phyloP scores from a whole-genome alignment of 2,888 invertebrate species.

The Heteromurus nitidus region DNA sequence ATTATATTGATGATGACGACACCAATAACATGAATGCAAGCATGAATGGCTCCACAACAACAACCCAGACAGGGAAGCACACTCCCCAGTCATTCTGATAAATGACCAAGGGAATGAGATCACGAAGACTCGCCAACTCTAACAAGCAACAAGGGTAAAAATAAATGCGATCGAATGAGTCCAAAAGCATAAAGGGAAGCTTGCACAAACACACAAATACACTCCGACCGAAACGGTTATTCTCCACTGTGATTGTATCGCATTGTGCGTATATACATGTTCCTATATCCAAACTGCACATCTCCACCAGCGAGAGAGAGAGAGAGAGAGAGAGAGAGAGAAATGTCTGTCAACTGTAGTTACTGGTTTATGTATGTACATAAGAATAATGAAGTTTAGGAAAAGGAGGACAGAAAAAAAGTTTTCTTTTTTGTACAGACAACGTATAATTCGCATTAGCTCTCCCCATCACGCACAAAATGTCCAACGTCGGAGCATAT shows the following conservation, averaged over 20 bases:
- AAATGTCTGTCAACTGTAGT: background rate
- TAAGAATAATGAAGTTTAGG: slow-evolving; percentile 29
- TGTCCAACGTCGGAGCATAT: no score
- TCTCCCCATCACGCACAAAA: slow-evolving; percentile 52
- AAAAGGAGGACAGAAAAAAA: slow-evolving; percentile 18
- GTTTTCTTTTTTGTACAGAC: slow-evolving; percentile 14
- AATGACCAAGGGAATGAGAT: slow-evolving; percentile 45
- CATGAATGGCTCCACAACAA: slow-evolving; percentile 19
- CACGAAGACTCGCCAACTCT: slow-evolving; percentile 13
- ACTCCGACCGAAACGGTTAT: no score
- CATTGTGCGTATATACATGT: no score
- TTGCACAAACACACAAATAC: no score
- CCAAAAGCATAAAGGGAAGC: no score
- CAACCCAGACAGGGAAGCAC: no score
- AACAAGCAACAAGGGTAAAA: slow-evolving; percentile 33
- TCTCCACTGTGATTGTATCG: no score
- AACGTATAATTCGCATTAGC: slow-evolving; percentile 37
- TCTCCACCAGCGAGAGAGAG: no score
- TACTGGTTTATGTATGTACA: slow-evolving; percentile 18
- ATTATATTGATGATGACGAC: background rate
- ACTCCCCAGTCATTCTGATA: slow-evolving; percentile 50
- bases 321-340: no score
- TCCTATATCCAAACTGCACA: no score
- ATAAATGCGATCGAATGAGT: no score
- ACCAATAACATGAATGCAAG: slow-evolving; percentile 16